Percentiles rank a stretch among this genome's conserved stretches.
phyloP scores from a whole-genome alignment of 1,140 invertebrate genomes.

The Drosophila orena region DNA sequence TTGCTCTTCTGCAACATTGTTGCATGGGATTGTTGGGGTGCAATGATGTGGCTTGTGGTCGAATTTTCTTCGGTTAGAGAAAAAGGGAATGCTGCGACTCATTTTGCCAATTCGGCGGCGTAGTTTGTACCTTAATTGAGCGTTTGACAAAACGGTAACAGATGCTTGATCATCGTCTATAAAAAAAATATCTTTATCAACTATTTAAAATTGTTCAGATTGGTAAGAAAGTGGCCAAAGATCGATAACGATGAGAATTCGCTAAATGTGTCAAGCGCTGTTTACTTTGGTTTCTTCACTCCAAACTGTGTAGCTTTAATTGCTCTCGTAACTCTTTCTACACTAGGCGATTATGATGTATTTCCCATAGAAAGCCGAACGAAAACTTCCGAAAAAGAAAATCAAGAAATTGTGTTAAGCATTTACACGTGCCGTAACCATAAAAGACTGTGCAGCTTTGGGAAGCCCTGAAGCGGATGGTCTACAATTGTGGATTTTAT shows the following conservation, averaged over 20 bases:
- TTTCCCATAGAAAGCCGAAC: constrained; percentile 70
- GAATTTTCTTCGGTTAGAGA: constrained; percentile 9
- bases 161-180: constrained; percentile 11
- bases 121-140: constrained; percentile 64
- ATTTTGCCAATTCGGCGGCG: constrained; percentile 39
- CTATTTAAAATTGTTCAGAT: neutral
- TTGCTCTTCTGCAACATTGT: constrained; percentile 67
- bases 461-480: constrained; percentile 36
- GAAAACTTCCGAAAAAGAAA: constrained; percentile 59
- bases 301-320: constrained; percentile 61
- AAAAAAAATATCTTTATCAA: constrained; percentile 9
- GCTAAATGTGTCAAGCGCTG: neutral
- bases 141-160: constrained; percentile 34
- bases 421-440: constrained; percentile 76
- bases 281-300: constrained; percentile 19
- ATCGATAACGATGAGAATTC: constrained; percentile 1
- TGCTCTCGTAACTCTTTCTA: constrained; percentile 66
- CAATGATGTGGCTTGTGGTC: constrained; percentile 4
- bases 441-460: constrained; percentile 41
- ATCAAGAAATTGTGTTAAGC: constrained; percentile 75
- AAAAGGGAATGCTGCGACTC: constrained; percentile 25
- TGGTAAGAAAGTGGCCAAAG: neutral
- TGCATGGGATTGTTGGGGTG: constrained; percentile 66
- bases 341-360: constrained; percentile 66
- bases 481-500: constrained; percentile 27